Conservation (phyloP, 2,888 invertebrate genomes). For the Aspidiotus destructor region DNA sequence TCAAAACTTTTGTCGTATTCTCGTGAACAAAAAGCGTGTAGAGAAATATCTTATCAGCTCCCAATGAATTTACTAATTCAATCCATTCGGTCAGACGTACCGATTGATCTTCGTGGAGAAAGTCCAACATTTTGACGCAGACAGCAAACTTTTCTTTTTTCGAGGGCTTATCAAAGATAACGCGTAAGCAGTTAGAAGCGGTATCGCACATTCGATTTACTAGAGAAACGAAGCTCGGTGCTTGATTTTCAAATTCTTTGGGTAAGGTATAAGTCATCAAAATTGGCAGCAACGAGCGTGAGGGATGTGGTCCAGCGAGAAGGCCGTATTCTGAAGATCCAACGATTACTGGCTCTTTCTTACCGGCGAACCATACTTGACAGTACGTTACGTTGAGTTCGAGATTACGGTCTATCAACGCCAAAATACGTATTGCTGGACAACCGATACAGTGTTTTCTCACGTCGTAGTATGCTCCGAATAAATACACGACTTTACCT, state of each 20-base stretch:
- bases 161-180: slow-evolving; percentile 66
- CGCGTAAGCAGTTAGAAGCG: slow-evolving; percentile 71
- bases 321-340: too few species aligned
- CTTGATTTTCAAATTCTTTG: slow-evolving; percentile 52
- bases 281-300: too few species aligned
- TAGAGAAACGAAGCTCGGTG: slow-evolving; percentile 74
- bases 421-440: too few species aligned
- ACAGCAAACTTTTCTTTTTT: slow-evolving; percentile 66
- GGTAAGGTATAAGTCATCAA: too few species aligned
- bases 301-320: too few species aligned
- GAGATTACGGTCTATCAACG: too few species aligned
- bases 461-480: too few species aligned
- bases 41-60: slow-evolving; percentile 84
- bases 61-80: slow-evolving; percentile 71
- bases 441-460: too few species aligned
- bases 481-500: too few species aligned
- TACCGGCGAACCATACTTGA: too few species aligned
- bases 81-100: slow-evolving; percentile 89
- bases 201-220: slow-evolving; percentile 77
- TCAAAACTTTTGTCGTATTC: slow-evolving; percentile 73
- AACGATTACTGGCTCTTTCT: too few species aligned
- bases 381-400: too few species aligned
- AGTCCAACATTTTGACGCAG: slow-evolving; percentile 88
- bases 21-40: slow-evolving; percentile 78
- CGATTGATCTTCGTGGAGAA: slow-evolving; percentile 80